Evolutionary conservation across 2,797 vertebrate species (phyloP).

Genomic region (Octomys mimax): DNA sequence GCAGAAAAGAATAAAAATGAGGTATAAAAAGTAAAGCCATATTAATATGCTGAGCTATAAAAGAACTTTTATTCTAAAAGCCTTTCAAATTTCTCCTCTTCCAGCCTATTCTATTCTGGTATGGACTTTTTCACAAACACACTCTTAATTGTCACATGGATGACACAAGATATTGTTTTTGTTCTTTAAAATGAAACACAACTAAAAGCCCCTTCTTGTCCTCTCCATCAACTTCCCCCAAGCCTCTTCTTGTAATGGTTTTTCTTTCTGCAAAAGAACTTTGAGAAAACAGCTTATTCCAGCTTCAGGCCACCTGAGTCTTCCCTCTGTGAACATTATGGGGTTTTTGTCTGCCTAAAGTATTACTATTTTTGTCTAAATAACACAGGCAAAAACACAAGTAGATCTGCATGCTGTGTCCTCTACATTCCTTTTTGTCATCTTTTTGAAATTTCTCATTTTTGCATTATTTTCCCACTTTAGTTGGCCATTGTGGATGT

Average conservation of each 20-base stretch:
- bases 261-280: not conserved
- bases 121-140: constrained; percentile 36
- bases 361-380: not conserved
- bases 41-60: not conserved
- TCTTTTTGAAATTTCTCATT: not conserved
- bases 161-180: constrained; percentile 20
- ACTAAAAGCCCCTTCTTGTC: constrained; percentile 17
- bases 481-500: not conserved
- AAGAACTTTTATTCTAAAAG: constrained; percentile 74
- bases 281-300: not conserved
- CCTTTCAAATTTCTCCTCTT: constrained; percentile 1
- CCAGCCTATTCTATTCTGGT: constrained; percentile 34
- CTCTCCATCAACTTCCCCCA: not conserved
- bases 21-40: too few species aligned
- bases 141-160: constrained; percentile 1
- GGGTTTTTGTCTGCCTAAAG: not conserved
- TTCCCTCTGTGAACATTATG: not conserved
- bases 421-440: not conserved
- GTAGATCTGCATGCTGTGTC: not conserved
- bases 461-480: not conserved
- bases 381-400: not conserved
- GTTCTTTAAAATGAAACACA: not conserved
- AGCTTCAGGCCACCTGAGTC: not conserved
- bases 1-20: too few species aligned
- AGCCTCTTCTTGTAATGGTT: not conserved